phyloP scores from a whole-genome alignment of 2,113 vertebrate species.

The Pelodiscus sinensis region DNA sequence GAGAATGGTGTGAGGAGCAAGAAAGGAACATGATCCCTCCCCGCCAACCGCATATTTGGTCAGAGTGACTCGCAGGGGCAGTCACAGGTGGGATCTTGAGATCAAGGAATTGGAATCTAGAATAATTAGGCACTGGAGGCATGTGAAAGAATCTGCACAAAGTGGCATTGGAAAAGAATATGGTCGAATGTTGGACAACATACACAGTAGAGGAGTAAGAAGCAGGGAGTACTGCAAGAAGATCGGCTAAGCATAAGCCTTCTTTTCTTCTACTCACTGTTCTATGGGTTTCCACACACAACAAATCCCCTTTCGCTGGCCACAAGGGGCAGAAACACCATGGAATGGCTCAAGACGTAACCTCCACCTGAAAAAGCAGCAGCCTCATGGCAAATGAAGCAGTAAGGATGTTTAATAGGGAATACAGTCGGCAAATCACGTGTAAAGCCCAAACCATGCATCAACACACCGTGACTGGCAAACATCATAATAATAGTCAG shows the following conservation, averaged over 20 bases:
- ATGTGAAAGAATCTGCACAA: background rate
- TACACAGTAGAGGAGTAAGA: background rate
- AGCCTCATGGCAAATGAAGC: background rate
- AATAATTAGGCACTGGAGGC: background rate
- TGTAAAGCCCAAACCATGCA: background rate
- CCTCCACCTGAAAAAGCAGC: background rate
- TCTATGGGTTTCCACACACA: background rate
- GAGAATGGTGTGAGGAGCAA: too few species aligned
- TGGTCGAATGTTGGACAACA: background rate
- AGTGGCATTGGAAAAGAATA: background rate
- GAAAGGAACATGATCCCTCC: too few species aligned
- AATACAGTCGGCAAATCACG: background rate
- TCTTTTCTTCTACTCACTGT: background rate
- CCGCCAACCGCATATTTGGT: too few species aligned
- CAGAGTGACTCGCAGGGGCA: too few species aligned
- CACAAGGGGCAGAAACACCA: background rate
- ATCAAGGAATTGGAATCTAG: background rate
- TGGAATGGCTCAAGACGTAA: background rate
- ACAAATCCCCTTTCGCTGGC: background rate
- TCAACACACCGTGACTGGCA: accelerated
- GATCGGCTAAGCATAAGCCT: background rate
- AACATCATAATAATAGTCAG: accelerated
- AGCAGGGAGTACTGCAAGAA: background rate
- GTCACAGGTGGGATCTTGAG: background rate
- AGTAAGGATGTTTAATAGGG: background rate